Evolutionary conservation across 1,140 invertebrate species (phyloP), one percentile per base, ranked within the genome.

Genomic region (Drosophila paulistorum): DNA sequence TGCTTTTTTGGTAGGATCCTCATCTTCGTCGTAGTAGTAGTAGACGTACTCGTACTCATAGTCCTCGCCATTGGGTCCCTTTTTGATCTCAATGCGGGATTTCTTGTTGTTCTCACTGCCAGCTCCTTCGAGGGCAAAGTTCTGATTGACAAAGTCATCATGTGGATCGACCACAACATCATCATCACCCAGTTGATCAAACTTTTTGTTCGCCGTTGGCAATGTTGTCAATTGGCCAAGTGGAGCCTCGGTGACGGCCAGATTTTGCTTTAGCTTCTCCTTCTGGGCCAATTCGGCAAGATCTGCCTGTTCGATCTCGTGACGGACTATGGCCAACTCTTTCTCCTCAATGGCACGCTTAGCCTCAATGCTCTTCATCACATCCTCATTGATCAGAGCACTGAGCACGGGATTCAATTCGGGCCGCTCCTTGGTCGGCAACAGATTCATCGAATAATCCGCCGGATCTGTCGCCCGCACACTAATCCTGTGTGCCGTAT

Each of bases 1-100:
- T 7, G 61, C 48, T 37, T 60, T 60, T 41, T 90, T 82, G 13
- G 77, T 51, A 54, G 92, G 92, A 70, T 91, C 92, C 37, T 95
- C 95, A 1, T 97, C 96, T 69, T 97, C 96, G 74, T 97, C 96
- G 70, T 97, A 97, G 81, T 98, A 97, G 90, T 98, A 98, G 83
- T 98, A 98, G 17, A 97, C 96, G 78, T 98, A 98, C 90, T 97
- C 97, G 90, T 97, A 97, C 92, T 98, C 97, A 81, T 98, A 97
- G 79, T 97, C 96, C 92, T 97, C 95, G 4, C 97, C 97, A 83
- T 97, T 97, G n/a, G 96, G 96, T 26, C 96, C 96, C 92, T 97
- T 97, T 81, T 97, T 97, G 33, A 97, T 95, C 93, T 97, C 94
- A 70, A 96, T 95, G 70, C 95, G 92, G 1, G 95, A 95, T 41